Conservation (phyloP, 2,113 vertebrate genomes). For the Mobula birostris region DNA sequence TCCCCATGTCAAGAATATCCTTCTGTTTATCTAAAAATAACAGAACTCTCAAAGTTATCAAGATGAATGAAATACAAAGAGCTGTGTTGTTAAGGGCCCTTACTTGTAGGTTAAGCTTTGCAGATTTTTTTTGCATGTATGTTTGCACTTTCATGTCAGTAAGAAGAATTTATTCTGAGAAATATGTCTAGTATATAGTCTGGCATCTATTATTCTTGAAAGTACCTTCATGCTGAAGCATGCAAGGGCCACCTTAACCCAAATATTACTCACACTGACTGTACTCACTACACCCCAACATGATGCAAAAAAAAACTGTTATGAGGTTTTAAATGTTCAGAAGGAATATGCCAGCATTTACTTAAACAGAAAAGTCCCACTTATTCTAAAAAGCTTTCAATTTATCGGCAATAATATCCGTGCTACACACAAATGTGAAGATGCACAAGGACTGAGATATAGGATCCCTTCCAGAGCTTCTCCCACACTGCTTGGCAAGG, state of each 20-base stretch:
- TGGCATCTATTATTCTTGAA: not conserved
- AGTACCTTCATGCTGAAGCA: not conserved
- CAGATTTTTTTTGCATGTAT: not conserved
- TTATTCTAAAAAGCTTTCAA: not conserved
- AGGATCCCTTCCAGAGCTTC: no score
- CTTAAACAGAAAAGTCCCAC: not conserved
- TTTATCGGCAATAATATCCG: not conserved
- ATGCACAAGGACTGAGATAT: not conserved
- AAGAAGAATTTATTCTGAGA: not conserved
- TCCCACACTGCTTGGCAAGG: not conserved
- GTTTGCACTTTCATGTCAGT: not conserved
- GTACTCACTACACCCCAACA: not conserved
- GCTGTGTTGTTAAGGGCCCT: not conserved
- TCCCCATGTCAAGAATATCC: not conserved
- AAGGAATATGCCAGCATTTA: not conserved
- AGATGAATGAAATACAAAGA: not conserved
- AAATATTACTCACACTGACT: not conserved
- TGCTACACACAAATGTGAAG: not conserved
- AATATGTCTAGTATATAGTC: not conserved
- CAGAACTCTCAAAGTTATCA: not conserved
- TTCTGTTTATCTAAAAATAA: slow-evolving; percentile 2
- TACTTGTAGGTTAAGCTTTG: not conserved
- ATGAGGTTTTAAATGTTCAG: not conserved
- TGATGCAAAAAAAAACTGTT: not conserved
- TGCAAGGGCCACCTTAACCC: not conserved